Base-by-base conservation (phyloP, 2,113 vertebrate species). In the Pseudorhombus dupliciocellatus region DNA sequence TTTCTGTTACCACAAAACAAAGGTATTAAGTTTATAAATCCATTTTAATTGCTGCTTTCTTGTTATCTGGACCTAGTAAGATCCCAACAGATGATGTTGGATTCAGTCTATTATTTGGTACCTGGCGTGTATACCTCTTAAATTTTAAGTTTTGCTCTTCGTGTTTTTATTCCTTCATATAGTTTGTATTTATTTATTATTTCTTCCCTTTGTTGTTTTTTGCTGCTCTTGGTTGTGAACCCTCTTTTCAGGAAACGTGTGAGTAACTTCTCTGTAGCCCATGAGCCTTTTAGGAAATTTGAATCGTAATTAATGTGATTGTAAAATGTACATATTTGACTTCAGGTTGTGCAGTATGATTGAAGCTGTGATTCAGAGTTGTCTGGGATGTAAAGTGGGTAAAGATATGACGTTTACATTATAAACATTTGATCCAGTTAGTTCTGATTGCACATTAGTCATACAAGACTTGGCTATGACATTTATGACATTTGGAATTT, bases 211-310 rank as follows among this genome's bases (percentile, higher is more conserved):
- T 58, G 24, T 31, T 55, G 18, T 53, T 61, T 46, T 8, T 61
- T 76, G 58, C 55, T 75, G 28, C 22, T 68, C 31, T 66, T 24
- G 40, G 57, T 65, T 60, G 24, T 51, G 21, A 70, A 61, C 14
- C 16, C 7, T 60, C 53, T 73, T 26, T 31, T 48, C 12, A 42
- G 15, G 46, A 56, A 60, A 26, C 37, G 34, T 48, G 37, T 53
- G 40, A 64, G 26, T 7, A 31, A 34, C 16, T 46, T 7, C 46
- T 54, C 30, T 62, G 20, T 18, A 24, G 30, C 76, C 73, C 71
- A 48, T 57, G 44, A 84, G 70, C 75, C 75, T 89, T 85, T 80
- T 26, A 70, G 72, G 65, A 83, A 81, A 71, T 62, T 42, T 44
- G 55, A 73, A 52, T 7, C 54, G 34, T 77, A 61, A 53, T 54